Evolutionary conservation across 2,113 vertebrate genomes (phyloP), one percentile per base, ranked within the genome.

Genomic region (Xenopus tropicalis): DNA sequence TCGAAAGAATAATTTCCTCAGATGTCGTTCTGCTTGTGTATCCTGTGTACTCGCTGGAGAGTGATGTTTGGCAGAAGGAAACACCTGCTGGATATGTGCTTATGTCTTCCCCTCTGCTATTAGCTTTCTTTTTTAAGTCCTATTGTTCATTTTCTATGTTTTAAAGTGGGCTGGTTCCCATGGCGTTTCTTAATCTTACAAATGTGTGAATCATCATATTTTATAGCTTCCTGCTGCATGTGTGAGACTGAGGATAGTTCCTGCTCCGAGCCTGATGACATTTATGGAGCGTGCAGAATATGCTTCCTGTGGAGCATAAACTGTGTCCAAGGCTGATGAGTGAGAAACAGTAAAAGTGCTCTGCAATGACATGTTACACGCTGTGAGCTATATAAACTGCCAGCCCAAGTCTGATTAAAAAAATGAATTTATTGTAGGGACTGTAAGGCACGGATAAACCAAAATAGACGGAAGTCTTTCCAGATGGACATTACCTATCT

Each of bases 201-300:
- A 69, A 69, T 69, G 66, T 76, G 73, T 69, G 73, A 76, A 69
- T 69, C 73, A 76, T 76, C 73, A 69, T 76, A 69, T 76, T 76
- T 76, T 76, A 76, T 76, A 56, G 73, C 66, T 76, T 76, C 73
- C 73, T 69, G 73, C 56, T 52, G 46, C 66, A 69, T 69, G 23
- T 25, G 6, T 25, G 25, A 62, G 58, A 43, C 66, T 44, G 58
- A 69, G 58, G 57, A 76, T 76, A 69, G 43, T 42, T 63, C 20
- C 19, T 42, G 24, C 46, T 62, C 29, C 16, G 22, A 63, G 44
- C 66, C 58, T 69, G 61, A 19, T 76, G 66, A 76, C 73, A 56
- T 76, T 76, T 76, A 76, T 76, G 66, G 66, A 76, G 66, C 73
- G 43, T 44, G 22, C 48, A 56, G 73, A 63, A 69, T 76, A 69